Evolutionary conservation across 2,888 invertebrate genomes (phyloP).

Genomic region (Heliconius ismenius): DNA sequence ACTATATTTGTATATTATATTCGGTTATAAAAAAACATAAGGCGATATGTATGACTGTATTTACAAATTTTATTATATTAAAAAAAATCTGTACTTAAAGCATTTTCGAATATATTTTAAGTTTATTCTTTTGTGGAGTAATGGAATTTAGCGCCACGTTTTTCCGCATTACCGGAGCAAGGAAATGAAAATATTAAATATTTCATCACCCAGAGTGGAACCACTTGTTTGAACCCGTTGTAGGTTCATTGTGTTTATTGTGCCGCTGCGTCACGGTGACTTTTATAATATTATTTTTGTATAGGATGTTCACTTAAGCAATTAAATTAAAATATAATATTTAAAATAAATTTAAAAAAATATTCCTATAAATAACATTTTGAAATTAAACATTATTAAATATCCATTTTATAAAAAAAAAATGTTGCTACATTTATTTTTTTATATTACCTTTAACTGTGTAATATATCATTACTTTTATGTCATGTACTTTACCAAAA

Average conservation of each 20-base stretch:
- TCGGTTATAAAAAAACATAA: neutral
- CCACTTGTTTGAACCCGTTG: too few species aligned
- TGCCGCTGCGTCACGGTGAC: too few species aligned
- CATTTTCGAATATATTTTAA: conserved; percentile 1
- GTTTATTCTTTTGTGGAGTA: neutral
- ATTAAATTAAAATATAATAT: too few species aligned
- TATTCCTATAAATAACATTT: neutral
- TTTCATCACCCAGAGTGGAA: too few species aligned
- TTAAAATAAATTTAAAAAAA: too few species aligned
- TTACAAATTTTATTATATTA: neutral
- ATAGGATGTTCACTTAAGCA: neutral
- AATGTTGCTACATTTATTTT: neutral
- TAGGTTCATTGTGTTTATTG: too few species aligned
- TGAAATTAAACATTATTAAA: neutral
- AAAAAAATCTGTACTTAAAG: conserved; percentile 1
- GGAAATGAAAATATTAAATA: too few species aligned
- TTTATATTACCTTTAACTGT: neutral
- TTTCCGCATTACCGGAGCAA: too few species aligned
- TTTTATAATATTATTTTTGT: too few species aligned
- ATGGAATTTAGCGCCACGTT: too few species aligned
- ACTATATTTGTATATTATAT: neutral
- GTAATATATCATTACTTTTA: neutral
- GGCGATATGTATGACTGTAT: neutral
- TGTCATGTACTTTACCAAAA: neutral
- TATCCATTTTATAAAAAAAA: neutral